Evolutionary conservation across 2,888 invertebrate genomes (phyloP).

Genomic region (Acrobasis repandana): DNA sequence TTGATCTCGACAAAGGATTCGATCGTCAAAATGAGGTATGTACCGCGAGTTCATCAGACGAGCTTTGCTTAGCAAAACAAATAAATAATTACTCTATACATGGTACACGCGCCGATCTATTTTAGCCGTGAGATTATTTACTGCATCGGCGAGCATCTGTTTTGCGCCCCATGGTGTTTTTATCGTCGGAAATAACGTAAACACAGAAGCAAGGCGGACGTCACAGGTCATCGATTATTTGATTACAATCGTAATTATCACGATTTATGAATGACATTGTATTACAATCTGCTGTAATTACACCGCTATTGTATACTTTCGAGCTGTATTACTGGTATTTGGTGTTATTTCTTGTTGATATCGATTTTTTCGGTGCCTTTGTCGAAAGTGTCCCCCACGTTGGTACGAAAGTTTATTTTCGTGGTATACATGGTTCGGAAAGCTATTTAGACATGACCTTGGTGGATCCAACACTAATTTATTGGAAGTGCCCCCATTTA

Average conservation of each 20-base stretch:
- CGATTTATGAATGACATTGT: conserved; percentile 73
- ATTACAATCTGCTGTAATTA: conserved; percentile 47
- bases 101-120: conserved; percentile 65
- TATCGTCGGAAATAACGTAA: conserved; percentile 63
- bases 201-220: conserved; percentile 58
- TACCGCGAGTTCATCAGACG: conserved; percentile 66
- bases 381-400: conserved; percentile 36
- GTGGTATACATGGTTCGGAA: conserved; percentile 1
- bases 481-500: conserved; percentile 19
- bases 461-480: conserved; percentile 24
- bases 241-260: conserved; percentile 61
- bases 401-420: conserved; percentile 22
- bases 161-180: conserved; percentile 49
- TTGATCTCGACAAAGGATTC: conserved; percentile 77
- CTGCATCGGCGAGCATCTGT: conserved; percentile 51
- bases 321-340: conserved; percentile 26
- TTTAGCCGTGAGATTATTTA: conserved; percentile 63
- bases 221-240: conserved; percentile 71
- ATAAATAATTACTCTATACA: conserved; percentile 70
- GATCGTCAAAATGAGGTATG: conserved; percentile 79
- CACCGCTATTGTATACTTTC: conserved; percentile 32
- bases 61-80: conserved; percentile 77
- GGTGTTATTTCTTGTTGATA: conserved; percentile 35
- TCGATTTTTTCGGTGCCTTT: conserved; percentile 47
- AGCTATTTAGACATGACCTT: conserved; percentile 24